These are phyloP conservation scores for Ia io DNA, from an alignment of 2,113 vertebrate species.

Conservation along the genomic window DNA sequence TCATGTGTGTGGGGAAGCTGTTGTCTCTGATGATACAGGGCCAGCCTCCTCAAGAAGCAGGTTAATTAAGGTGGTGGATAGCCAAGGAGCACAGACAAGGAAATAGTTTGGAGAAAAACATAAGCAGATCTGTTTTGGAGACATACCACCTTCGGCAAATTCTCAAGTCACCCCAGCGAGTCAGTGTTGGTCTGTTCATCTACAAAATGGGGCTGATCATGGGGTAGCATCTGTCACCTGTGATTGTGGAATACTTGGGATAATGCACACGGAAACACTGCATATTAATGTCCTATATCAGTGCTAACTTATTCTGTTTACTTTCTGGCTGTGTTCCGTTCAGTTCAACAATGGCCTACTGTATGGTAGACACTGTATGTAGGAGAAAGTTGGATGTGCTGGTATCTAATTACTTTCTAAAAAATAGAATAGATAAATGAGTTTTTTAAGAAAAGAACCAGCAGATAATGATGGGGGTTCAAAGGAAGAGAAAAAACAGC, in stretches of 20 bases:
- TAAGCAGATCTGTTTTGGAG: background rate
- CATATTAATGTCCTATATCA: background rate
- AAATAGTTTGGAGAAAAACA: background rate
- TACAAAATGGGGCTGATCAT: background rate
- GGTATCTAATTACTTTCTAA: background rate
- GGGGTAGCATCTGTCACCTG: background rate
- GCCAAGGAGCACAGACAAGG: background rate
- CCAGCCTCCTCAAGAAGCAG: conserved; percentile 39
- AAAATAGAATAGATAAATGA: background rate
- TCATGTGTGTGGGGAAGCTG: conserved; percentile 51
- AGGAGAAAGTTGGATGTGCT: background rate
- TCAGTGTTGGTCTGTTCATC: background rate
- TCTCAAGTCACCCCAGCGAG: background rate
- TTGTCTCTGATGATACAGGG: conserved; percentile 6
- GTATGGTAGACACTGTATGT: background rate
- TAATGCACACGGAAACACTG: background rate
- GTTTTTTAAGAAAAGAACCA: background rate
- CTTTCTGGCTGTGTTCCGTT: background rate
- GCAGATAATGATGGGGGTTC: background rate
- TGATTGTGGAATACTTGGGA: background rate
- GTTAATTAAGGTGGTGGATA: conserved; percentile 48
- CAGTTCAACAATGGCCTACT: background rate
- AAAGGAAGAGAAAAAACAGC: background rate
- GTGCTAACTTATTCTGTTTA: background rate
- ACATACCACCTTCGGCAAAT: background rate